Base-by-base conservation (phyloP, 2,113 vertebrate genomes). In the Pomatostomus ruficeps region DNA sequence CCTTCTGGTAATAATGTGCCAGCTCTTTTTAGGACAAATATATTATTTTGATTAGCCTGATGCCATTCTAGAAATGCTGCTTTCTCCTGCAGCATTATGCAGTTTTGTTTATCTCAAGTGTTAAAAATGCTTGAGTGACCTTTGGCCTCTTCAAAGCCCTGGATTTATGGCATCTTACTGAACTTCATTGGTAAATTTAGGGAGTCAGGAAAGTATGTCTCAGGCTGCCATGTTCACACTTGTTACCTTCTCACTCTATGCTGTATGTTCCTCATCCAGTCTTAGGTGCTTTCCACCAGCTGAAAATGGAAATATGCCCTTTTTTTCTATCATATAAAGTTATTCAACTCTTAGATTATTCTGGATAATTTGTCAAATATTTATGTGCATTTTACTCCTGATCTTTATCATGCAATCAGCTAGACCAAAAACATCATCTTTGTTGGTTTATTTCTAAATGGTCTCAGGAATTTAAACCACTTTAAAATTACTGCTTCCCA, bases 1-100 rank as follows among this genome's bases (percentile, higher is more conserved):
- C 85, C 87, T 87, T 7, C 43, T 78, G 84, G 87, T 81, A 96
- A 85, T 78, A 87, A 93, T 75, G 48, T 94, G 87, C 70, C 87
- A 82, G 52, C 20, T 93, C 48, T 36, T 89, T 91, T 96, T 74
- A 91, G 61, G 51, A 74, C 43, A 81, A 89, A 92, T 55, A 25
- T 1, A 2, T 74, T 92, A 70, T 89, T 95, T 80, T 95, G 46
- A 78, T 92, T 92, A 92, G 55, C 43, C 28, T 73, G 46, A 51
- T 95, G 87, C 25, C 25, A 49, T 88, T 91, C 59, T 54, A 80
- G 67, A 93, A 80, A 66, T 52, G 31, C 75, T 77, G 33, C 42
- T 88, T 85, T 80, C n/a, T 95, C 79, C 68, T 62, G 63, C 52
- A 80, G 86, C 40, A 1, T 74, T 43, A 46, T 40, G 54, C 48